These are phyloP conservation scores for Sarcophaga bullata DNA, from an alignment of 1,140 invertebrate species.

Conservation along the genomic window DNA sequence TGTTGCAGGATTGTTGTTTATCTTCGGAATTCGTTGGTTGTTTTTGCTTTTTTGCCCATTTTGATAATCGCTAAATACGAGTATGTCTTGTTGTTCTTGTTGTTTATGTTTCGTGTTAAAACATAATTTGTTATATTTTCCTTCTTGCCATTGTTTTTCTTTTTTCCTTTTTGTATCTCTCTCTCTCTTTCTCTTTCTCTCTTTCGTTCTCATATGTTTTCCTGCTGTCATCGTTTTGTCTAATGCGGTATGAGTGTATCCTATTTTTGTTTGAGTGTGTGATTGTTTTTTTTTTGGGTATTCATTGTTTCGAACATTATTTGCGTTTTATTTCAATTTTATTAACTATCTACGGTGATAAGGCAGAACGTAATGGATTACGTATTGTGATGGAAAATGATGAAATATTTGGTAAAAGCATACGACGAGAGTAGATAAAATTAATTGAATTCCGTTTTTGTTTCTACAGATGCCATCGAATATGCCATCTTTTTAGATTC, in stretches of 20 bases:
- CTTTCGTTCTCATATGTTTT: neutral
- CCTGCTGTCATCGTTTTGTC: neutral
- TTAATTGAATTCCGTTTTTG: neutral
- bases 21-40: neutral
- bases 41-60: neutral
- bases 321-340: slow-evolving; percentile 3
- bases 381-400: neutral
- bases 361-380: neutral
- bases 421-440: neutral
- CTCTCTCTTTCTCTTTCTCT: too few species aligned
- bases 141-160: neutral
- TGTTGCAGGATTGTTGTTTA: neutral
- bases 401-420: neutral
- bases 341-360: neutral
- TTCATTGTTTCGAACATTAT: neutral
- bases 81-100: neutral
- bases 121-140: slow-evolving; percentile 35
- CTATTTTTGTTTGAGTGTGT: neutral
- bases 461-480: neutral
- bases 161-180: too few species aligned
- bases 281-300: neutral
- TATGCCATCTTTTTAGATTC: too few species aligned
- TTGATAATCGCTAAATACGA: neutral
- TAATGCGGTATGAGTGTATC: neutral
- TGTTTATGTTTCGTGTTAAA: slow-evolving; percentile 34